Conservation (phyloP, 2,797 vertebrate genomes). For the Loris lydekkerianus region DNA sequence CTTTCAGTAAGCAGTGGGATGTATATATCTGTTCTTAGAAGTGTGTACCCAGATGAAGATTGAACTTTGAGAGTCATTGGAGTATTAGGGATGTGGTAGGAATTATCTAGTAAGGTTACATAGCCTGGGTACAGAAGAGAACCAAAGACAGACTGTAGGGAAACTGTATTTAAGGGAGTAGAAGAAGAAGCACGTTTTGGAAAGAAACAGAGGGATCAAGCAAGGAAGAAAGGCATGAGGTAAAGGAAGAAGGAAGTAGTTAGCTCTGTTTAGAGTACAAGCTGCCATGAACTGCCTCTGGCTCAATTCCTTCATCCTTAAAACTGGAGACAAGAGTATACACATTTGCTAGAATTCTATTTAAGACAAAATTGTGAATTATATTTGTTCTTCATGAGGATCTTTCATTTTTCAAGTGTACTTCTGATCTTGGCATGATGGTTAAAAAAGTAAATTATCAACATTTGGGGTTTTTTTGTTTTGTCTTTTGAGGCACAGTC, state of each 20-base stretch:
- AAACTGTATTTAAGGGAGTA: slow-evolving; percentile 1
- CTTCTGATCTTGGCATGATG: not conserved
- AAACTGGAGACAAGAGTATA: not conserved
- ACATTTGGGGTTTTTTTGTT: not conserved
- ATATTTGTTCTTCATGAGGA: not conserved
- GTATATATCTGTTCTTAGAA: not conserved
- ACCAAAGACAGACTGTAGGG: not conserved
- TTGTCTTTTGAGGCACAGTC: no score
- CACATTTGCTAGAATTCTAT: not conserved
- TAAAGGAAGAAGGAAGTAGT: not conserved
- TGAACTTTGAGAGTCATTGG: not conserved
- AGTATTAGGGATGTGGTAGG: not conserved
- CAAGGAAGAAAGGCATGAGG: not conserved
- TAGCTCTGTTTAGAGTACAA: not conserved
- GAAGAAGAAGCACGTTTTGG: not conserved
- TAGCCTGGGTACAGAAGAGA: not conserved
- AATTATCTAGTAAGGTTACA: slow-evolving; percentile 5
- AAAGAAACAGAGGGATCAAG: not conserved
- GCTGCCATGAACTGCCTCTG: not conserved
- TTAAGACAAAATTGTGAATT: not conserved
- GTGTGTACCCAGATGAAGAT: not conserved
- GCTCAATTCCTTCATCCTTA: not conserved
- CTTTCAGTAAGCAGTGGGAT: not conserved
- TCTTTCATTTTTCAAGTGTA: slow-evolving; percentile 11
- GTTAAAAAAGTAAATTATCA: slow-evolving; percentile 17